A percentile compares a stretch with the other conserved stretches of the same genome.
Conservation (phyloP, 2,888 invertebrate species). For the Stenodema calcarata region DNA sequence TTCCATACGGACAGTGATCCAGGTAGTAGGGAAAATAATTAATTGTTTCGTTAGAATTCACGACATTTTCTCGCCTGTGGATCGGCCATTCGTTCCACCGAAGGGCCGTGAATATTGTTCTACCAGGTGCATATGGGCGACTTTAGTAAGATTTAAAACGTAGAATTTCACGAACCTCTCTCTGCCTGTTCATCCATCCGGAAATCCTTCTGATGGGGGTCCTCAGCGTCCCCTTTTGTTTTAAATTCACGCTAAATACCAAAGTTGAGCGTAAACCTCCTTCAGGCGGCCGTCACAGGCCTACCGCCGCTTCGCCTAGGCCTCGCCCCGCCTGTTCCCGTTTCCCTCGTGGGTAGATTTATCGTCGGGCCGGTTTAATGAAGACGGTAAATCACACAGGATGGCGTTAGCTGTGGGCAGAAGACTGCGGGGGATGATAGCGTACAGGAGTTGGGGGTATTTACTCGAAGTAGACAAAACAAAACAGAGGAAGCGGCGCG, state of each 20-base stretch:
- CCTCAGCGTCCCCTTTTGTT: neutral
- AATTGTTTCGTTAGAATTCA: too few species aligned
- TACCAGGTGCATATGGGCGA: too few species aligned
- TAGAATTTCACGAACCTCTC: too few species aligned
- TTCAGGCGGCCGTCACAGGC: neutral
- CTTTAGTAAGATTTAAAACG: too few species aligned
- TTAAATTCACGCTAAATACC: conserved; percentile 16
- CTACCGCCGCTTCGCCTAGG: too few species aligned
- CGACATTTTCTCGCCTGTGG: too few species aligned
- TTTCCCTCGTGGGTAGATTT: neutral
- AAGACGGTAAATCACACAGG: conserved; percentile 41
- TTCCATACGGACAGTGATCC: too few species aligned
- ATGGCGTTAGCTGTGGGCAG: neutral
- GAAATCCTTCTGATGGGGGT: neutral
- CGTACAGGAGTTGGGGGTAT: neutral
- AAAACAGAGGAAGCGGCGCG: neutral
- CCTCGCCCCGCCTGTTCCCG: neutral
- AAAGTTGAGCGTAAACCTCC: neutral
- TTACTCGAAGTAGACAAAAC: neutral
- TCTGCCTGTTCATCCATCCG: neutral
- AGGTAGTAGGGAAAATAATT: too few species aligned
- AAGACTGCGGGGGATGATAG: neutral
- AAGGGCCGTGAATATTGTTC: too few species aligned
- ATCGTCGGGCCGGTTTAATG: conserved; percentile 29
- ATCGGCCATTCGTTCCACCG: too few species aligned